phyloP scores from a whole-genome alignment of 2,888 invertebrate species.

The Rhagonycha fulva region DNA sequence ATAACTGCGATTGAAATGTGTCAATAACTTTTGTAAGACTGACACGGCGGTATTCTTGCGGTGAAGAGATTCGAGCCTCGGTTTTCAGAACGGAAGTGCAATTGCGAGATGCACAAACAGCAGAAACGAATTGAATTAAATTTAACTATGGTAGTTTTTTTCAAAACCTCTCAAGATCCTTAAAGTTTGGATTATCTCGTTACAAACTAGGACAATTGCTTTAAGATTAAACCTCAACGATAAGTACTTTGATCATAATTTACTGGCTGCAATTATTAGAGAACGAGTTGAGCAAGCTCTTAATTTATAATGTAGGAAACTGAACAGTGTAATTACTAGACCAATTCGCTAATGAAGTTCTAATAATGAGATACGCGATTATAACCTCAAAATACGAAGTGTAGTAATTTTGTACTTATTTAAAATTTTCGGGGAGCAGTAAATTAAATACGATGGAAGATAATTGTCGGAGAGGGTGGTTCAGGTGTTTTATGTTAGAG shows the following conservation, averaged over 20 bases:
- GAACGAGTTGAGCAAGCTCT: conserved; percentile 20
- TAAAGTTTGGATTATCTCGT: neutral
- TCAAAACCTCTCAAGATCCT: neutral
- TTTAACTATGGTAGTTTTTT: neutral
- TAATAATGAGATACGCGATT: conserved; percentile 26
- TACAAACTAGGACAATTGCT: neutral
- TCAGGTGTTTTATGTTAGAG: conserved; percentile 13
- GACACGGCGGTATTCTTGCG: too few species aligned
- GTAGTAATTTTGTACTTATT: neutral
- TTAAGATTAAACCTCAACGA: neutral
- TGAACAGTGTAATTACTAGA: conserved; percentile 23
- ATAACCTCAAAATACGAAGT: conserved; percentile 1
- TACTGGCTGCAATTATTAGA: conserved; percentile 21
- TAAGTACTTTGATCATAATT: conserved; percentile 11
- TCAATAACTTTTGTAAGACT: too few species aligned
- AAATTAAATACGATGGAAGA: neutral
- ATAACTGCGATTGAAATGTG: too few species aligned
- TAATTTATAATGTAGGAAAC: conserved; percentile 21
- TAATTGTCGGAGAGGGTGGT: conserved; percentile 2
- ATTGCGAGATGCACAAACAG: too few species aligned
- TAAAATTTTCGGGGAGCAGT: neutral
- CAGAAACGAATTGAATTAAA: neutral
- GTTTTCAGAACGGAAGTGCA: too few species aligned
- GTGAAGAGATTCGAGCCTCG: too few species aligned
- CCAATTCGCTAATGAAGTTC: conserved; percentile 29